phyloP scores from a whole-genome alignment of 2,797 vertebrate species.

The Phaenicophaeus curvirostris region DNA sequence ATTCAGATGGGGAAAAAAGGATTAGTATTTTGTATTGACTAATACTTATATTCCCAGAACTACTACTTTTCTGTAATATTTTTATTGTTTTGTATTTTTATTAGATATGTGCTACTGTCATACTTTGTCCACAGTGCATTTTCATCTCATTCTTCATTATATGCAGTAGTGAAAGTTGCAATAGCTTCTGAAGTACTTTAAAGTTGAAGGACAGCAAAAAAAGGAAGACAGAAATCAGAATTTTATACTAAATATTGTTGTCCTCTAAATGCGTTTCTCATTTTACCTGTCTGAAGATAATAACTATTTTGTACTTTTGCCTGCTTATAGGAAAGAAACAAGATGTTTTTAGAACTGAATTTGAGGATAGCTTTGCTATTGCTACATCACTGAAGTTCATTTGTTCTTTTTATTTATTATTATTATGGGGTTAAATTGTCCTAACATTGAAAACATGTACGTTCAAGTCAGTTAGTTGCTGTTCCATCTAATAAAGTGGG shows the following conservation, averaged over 20 bases:
- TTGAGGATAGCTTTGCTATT: not conserved
- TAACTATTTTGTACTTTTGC: not conserved
- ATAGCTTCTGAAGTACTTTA: not conserved
- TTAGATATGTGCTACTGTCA: not conserved
- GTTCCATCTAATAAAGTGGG: not conserved
- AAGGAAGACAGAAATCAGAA: not conserved
- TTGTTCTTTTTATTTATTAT: not conserved
- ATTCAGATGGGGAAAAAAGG: not conserved
- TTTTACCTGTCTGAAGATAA: not conserved
- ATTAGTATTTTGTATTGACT: not conserved
- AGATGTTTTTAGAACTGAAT: not conserved
- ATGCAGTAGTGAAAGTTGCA: not conserved
- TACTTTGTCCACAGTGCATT: conserved; percentile 29
- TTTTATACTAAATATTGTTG: not conserved
- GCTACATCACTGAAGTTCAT: not conserved
- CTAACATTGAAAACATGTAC: not conserved
- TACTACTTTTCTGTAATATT: not conserved
- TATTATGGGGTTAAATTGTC: not conserved
- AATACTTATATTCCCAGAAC: not conserved
- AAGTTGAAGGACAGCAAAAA: not conserved
- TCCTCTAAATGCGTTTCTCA: not conserved
- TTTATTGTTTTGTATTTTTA: conserved; percentile 11
- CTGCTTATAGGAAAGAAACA: not conserved
- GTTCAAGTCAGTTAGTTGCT: not conserved
- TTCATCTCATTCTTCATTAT: conserved; percentile 51